These are phyloP conservation scores for Antennarius maculatus DNA, from an alignment of 2,797 vertebrate genomes.

Conservation along the genomic window DNA sequence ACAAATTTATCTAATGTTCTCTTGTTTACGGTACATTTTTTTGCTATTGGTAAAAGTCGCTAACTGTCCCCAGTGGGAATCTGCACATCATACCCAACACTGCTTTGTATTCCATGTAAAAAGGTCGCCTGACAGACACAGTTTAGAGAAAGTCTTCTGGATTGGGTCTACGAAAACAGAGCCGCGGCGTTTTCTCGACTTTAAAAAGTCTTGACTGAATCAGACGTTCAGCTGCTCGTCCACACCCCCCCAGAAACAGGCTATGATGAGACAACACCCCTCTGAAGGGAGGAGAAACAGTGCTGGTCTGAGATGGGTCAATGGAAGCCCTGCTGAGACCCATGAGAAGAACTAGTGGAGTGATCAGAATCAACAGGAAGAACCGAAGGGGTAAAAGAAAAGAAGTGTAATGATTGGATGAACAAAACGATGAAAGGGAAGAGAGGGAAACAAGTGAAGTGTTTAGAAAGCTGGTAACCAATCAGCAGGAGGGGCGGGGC, in stretches of 20 bases:
- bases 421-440: background rate
- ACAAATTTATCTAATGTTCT: no score
- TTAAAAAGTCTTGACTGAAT: no score
- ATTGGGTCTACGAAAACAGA: no score
- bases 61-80: no score
- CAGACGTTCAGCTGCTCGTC: constrained; percentile 60
- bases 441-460: background rate
- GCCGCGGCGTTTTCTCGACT: constrained; percentile 22
- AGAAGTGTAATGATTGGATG: background rate
- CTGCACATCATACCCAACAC: no score
- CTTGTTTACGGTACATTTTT: no score
- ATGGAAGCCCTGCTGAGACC: constrained; percentile 76
- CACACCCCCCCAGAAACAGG: constrained; percentile 53
- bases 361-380: background rate
- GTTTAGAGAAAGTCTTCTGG: no score
- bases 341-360: constrained; percentile 76
- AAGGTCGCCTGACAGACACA: no score
- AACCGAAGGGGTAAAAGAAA: constrained; percentile 4
- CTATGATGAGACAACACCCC: constrained; percentile 35
- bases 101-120: no score
- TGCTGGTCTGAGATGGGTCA: constrained; percentile 60
- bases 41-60: no score
- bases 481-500: background rate
- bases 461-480: background rate
- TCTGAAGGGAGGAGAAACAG: constrained; percentile 25